A percentile compares a stretch with the other conserved stretches of the same genome.
phyloP scores from a whole-genome alignment of 2,888 invertebrate species.

The Trissolcus japonicus region DNA sequence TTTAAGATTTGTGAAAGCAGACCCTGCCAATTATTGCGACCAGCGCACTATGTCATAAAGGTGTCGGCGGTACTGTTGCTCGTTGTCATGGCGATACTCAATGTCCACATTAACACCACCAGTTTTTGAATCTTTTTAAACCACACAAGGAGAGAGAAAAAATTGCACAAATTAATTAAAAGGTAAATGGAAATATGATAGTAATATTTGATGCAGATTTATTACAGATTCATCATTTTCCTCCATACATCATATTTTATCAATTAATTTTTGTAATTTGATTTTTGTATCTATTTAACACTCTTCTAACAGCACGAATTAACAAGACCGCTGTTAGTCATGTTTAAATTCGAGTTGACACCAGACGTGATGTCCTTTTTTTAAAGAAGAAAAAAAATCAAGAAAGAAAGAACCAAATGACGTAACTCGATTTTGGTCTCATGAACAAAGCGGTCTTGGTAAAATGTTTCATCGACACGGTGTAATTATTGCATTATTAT shows the following conservation, averaged over 20 bases:
- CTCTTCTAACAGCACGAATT: slow-evolving; percentile 46
- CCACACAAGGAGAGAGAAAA: too few relatives aligned
- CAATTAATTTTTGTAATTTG: slow-evolving; percentile 35
- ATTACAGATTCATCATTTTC: slow-evolving; percentile 46
- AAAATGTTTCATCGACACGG: slow-evolving; percentile 27
- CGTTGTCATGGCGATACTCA: not conserved
- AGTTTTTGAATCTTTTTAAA: not conserved
- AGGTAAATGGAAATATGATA: too few relatives aligned
- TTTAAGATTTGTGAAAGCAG: slow-evolving; percentile 2
- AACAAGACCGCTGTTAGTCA: slow-evolving; percentile 26
- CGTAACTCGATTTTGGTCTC: slow-evolving; percentile 6
- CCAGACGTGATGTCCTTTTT: not conserved
- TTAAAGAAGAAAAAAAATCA: too few relatives aligned
- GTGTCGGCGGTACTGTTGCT: not conserved
- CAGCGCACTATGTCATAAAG: not conserved
- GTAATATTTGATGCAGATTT: slow-evolving; percentile 34
- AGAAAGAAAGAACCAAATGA: too few relatives aligned
- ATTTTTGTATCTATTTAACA: slow-evolving; percentile 33
- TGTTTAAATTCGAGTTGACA: slow-evolving; percentile 8
- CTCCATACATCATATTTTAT: slow-evolving; percentile 45
- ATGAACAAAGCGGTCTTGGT: slow-evolving; percentile 30
- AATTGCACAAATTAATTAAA: too few relatives aligned
- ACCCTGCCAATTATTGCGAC: not conserved
- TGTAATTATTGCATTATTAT: slow-evolving; percentile 38
- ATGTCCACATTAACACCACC: not conserved